Evolutionary conservation across 2,888 invertebrate genomes (phyloP).

Genomic region (Thymelicus lineola): DNA sequence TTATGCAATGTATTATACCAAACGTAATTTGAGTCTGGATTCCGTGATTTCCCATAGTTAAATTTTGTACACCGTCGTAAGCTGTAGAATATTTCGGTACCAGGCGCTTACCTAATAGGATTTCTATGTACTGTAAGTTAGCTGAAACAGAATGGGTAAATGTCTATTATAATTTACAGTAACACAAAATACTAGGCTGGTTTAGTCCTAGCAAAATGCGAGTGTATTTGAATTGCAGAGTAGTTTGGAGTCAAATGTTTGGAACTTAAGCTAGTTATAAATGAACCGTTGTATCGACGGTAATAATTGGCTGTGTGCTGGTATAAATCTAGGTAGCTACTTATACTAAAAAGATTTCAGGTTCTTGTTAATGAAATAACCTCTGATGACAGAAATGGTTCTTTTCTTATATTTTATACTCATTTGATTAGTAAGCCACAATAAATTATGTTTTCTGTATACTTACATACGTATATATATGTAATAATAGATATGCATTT

Average conservation of each 20-base stretch:
- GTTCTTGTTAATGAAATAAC: too few species aligned
- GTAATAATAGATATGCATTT: too few species aligned
- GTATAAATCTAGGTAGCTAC: too few species aligned
- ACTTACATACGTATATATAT: too few species aligned
- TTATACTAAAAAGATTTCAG: too few species aligned
- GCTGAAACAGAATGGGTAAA: conserved; percentile 6
- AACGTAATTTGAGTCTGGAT: conserved; percentile 1
- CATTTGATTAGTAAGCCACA: too few species aligned
- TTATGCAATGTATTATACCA: not conserved
- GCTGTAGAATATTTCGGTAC: conserved; percentile 10
- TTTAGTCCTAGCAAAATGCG: not conserved
- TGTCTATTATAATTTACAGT: conserved; percentile 11
- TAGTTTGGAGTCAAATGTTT: conserved; percentile 7
- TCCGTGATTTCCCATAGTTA: conserved; percentile 9
- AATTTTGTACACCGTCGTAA: conserved; percentile 1
- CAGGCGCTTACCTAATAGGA: conserved; percentile 16
- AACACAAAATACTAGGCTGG: conserved; percentile 11
- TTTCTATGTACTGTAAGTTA: conserved; percentile 14
- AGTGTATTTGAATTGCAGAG: conserved; percentile 7
- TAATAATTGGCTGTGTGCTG: not conserved
- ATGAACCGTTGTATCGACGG: not conserved
- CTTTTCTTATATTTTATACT: too few species aligned
- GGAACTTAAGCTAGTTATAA: not conserved
- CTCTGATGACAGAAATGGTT: too few species aligned
- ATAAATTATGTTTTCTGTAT: too few species aligned